A percentile compares a stretch with the other conserved stretches of the same genome.
These are phyloP conservation scores for Bombyx mandarina DNA, from an alignment of 1,140 invertebrate species.

Conservation along the genomic window DNA sequence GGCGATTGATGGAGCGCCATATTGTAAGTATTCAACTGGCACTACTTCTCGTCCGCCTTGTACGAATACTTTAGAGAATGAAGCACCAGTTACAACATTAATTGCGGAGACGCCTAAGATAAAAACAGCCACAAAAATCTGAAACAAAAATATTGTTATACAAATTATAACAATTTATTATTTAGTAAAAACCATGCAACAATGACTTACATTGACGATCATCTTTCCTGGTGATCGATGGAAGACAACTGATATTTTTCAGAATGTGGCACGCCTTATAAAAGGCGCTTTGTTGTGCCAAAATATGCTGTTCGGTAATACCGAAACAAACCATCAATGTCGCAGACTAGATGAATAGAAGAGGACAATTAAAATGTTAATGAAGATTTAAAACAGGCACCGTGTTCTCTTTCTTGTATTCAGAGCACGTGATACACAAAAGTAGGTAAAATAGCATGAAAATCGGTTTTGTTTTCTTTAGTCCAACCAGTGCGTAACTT, in stretches of 20 bases:
- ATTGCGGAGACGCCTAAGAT: conserved; percentile 19
- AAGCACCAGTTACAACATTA: conserved; percentile 22
- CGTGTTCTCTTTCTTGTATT: conserved; percentile 42
- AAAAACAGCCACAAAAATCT: conserved; percentile 20
- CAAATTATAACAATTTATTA: conserved; percentile 9
- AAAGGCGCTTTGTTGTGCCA: conserved; percentile 45
- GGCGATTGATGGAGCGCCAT: conserved; percentile 28
- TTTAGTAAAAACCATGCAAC: conserved; percentile 3
- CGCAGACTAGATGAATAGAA: conserved; percentile 54
- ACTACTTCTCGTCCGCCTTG: conserved; percentile 30
- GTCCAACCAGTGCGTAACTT: conserved; percentile 31
- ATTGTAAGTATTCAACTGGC: conserved; percentile 38
- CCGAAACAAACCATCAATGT: conserved; percentile 68
- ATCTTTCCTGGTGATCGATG: conserved; percentile 51
- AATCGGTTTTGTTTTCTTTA: conserved; percentile 33
- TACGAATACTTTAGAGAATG: conserved; percentile 50
- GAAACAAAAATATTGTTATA: conserved; percentile 22
- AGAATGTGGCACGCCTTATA: conserved; percentile 47
- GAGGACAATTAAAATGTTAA: conserved; percentile 65
- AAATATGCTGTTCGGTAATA: conserved; percentile 63
- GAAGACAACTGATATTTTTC: conserved; percentile 58
- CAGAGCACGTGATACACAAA: conserved; percentile 46
- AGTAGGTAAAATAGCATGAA: conserved; percentile 37
- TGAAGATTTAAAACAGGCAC: conserved; percentile 46
- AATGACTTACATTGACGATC: conserved; percentile 55